Evolutionary conservation across 2,113 vertebrate genomes (phyloP).

Genomic region (Nanorana parkeri): DNA sequence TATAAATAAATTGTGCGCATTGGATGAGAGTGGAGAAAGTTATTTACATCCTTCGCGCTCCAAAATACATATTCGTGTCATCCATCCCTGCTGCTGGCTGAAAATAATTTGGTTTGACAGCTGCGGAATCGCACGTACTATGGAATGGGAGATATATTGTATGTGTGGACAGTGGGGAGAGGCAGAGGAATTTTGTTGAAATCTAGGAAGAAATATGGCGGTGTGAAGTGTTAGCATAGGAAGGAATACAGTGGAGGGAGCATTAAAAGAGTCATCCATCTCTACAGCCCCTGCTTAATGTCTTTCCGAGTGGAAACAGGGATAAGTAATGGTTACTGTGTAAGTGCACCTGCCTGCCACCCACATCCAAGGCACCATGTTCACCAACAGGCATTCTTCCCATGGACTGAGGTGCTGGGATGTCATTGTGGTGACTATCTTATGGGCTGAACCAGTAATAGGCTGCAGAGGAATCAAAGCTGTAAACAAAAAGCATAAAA

Average conservation of each 20-base stretch:
- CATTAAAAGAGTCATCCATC: background rate
- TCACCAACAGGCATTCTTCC: too few relatives aligned
- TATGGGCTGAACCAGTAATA: too few relatives aligned
- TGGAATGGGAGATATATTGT: constrained; percentile 23
- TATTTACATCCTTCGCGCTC: background rate
- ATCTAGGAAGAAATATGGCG: background rate
- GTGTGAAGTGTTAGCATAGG: background rate
- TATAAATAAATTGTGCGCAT: background rate
- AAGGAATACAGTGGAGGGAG: too few relatives aligned
- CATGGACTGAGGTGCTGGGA: too few relatives aligned
- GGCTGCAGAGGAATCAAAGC: too few relatives aligned
- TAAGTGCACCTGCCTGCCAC: too few relatives aligned
- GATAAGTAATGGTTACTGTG: background rate
- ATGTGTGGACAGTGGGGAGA: constrained; percentile 21
- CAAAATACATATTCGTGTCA: constrained; percentile 1
- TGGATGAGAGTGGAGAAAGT: background rate
- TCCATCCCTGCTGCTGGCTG: constrained; percentile 3
- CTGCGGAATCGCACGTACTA: constrained; percentile 24
- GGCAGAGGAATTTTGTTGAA: constrained; percentile 24
- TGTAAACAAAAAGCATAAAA: too few relatives aligned
- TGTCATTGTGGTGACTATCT: too few relatives aligned
- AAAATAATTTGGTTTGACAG: constrained; percentile 41
- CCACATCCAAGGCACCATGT: too few relatives aligned
- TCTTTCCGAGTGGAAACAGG: constrained; percentile 5
- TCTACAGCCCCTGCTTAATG: background rate